Percentiles rank a stretch among this genome's conserved stretches.
phyloP scores from a whole-genome alignment of 2,113 vertebrate species.

The Hemichromis elongatus region DNA sequence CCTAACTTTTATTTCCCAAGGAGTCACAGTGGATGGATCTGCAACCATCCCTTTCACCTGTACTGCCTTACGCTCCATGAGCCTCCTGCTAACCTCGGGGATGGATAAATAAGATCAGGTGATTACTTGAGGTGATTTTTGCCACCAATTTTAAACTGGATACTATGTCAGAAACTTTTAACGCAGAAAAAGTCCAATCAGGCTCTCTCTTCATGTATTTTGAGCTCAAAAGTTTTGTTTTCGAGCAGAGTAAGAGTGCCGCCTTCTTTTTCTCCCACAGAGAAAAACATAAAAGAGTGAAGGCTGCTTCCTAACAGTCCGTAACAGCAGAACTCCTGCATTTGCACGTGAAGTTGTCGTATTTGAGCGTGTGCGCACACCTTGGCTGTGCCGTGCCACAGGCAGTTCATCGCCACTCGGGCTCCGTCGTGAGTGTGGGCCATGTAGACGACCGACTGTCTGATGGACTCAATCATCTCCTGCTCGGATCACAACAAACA shows the following conservation, averaged over 20 bases:
- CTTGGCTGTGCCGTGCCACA: constrained; percentile 96
- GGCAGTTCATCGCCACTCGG: constrained; percentile 90
- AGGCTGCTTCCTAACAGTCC: neutral
- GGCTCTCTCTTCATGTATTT: neutral
- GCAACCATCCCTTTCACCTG: neutral
- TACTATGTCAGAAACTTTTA: neutral
- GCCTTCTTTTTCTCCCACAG: neutral
- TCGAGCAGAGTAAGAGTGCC: neutral
- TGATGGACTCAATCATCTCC: constrained; percentile 96
- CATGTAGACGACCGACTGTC: constrained; percentile 91
- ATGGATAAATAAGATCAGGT: neutral
- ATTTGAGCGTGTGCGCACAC: constrained; percentile 42
- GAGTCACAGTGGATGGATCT: neutral
- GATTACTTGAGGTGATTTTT: neutral
- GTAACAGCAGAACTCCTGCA: neutral
- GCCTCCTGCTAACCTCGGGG: neutral
- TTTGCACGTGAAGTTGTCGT: neutral
- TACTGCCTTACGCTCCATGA: neutral
- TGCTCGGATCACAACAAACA: constrained; percentile 33
- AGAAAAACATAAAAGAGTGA: neutral
- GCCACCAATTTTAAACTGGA: neutral
- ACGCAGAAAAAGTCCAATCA: neutral
- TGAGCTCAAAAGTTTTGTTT: neutral
- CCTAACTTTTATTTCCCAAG: neutral
- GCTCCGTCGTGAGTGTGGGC: constrained; percentile 93